Evolutionary conservation across 2,797 vertebrate species (phyloP).

Genomic region (Clarias pachynema): DNA sequence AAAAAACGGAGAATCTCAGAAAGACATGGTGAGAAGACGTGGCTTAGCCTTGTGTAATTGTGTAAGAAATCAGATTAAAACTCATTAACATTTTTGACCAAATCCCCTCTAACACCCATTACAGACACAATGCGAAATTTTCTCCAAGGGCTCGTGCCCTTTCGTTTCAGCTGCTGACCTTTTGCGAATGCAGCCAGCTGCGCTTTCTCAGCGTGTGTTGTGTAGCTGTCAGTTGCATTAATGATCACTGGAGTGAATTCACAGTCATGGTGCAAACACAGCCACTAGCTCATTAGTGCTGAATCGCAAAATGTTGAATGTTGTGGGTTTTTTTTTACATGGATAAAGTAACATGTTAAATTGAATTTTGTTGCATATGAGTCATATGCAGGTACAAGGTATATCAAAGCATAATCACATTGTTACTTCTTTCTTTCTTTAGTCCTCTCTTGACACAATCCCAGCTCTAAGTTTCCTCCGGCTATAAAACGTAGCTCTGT

Average conservation of each 20-base stretch:
- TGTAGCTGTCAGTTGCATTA: slow-evolving; percentile 31
- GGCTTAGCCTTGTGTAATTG: neutral
- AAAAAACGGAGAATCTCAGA: neutral
- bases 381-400: neutral
- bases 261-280: neutral
- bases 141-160: slow-evolving; percentile 4
- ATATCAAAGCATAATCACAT: neutral
- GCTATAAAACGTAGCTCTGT: neutral
- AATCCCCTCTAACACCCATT: neutral
- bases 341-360: neutral
- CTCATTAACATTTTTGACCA: neutral
- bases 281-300: neutral
- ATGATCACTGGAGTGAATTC: slow-evolving; percentile 30
- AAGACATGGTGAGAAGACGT: neutral
- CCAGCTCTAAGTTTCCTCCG: neutral
- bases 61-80: neutral
- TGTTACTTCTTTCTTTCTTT: neutral
- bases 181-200: slow-evolving; percentile 11
- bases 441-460: neutral
- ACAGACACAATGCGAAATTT: slow-evolving; percentile 8
- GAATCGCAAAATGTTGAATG: neutral
- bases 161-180: slow-evolving; percentile 4
- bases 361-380: neutral
- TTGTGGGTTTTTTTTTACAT: neutral
- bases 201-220: neutral